Evolutionary conservation across 2,888 invertebrate species (phyloP).

Genomic region (Xylota segnis): DNA sequence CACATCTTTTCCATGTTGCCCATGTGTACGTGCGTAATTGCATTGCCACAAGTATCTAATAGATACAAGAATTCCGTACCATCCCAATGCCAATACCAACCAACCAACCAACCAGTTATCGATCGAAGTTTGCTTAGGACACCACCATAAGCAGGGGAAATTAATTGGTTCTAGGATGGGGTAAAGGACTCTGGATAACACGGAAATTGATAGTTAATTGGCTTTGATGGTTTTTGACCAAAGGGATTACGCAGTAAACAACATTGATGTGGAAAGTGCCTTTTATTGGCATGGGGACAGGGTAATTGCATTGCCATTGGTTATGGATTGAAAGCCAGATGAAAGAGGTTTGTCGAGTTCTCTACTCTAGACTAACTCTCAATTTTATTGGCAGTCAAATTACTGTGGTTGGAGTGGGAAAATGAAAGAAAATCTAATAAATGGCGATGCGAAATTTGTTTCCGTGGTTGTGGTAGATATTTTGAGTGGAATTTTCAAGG

Average conservation of each 20-base stretch:
- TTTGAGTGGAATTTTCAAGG: background rate
- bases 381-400: conserved; percentile 13
- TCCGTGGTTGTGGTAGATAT: background rate
- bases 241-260: conserved; percentile 50
- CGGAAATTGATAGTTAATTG: conserved; percentile 76
- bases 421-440: background rate
- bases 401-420: conserved; percentile 15
- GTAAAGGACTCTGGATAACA: conserved; percentile 64
- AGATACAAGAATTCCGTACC: conserved; percentile 48
- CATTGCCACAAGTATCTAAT: conserved; percentile 68
- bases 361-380: conserved; percentile 5
- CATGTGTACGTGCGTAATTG: conserved; percentile 55
- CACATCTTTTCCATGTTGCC: conserved; percentile 72
- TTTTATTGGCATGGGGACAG: conserved; percentile 15
- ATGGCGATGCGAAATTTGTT: background rate
- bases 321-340: conserved; percentile 12
- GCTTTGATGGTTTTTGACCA: conserved; percentile 68
- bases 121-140: conserved; percentile 17
- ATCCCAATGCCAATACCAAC: background rate
- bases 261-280: conserved; percentile 4
- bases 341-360: conserved; percentile 19
- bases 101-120: conserved; percentile 31
- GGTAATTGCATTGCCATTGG: conserved; percentile 55
- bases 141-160: conserved; percentile 48
- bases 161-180: conserved; percentile 41